Base-by-base conservation (phyloP, 1,140 invertebrate species). In the Coenobita brevimanus region DNA sequence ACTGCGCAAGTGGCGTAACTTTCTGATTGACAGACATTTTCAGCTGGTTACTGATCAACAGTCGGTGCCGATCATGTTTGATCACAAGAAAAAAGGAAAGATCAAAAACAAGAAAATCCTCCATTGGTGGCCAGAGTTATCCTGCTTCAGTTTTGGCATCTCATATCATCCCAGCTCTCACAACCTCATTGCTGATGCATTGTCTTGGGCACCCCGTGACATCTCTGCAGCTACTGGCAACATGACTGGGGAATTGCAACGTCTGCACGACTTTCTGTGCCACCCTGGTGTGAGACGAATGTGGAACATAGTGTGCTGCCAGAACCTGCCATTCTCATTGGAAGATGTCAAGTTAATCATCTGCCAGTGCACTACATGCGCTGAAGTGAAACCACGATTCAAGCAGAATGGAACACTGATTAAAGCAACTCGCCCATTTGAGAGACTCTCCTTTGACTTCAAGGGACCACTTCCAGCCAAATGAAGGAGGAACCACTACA, bases 381-480 rank as follows among this genome's bases (percentile, higher is more conserved):
- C 71, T 57, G 80, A 91, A 64, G 15, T 91, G n/a, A 91, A 91
- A 50, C 90, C 88, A 43, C 13, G 82, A 57, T 91, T 87, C 67
- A 83, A 36, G 64, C 89, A 89, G 43, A 15, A 62, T 54, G 76
- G 73, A 33, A 82, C 41, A 43, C 81, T 91, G 10, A 90, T 91
- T 15, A 92, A 91, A 87, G 82, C 90, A 38, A 50, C 46, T 50
- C 76, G 82, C 57, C 89, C 90, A 62, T 91, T 91, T 75, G 89
- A 91, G 69, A 73, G 89, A 91, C 67, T 27, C 4, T 90, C 89
- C 57, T 73, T 92, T 27, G 91, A 91, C 78, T 91, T 92, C 69
- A 91, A 91, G 87, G 90, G 89, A 46, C 91, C 91, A 36, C 36
- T 92, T 17, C 88, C 91, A 64, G 82, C 91, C 30, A 62, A 38